These are phyloP conservation scores for Bos javanicus DNA, from an alignment of 2,113 vertebrate species.

Conservation along the genomic window DNA sequence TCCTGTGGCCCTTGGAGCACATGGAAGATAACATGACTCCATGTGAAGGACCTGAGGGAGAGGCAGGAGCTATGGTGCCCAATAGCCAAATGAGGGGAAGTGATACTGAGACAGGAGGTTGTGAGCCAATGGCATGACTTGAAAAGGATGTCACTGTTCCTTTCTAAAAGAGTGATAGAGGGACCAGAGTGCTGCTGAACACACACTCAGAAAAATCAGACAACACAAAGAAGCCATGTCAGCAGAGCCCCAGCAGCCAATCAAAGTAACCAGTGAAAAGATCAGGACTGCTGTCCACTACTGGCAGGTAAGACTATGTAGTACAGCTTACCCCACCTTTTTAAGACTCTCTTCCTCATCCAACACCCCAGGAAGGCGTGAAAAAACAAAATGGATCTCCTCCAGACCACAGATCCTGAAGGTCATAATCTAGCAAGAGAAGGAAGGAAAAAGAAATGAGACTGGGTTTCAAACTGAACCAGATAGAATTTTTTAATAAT, in stretches of 20 bases:
- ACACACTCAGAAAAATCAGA: background rate
- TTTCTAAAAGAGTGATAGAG: background rate
- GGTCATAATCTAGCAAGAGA: background rate
- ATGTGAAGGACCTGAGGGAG: background rate
- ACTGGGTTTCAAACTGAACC: background rate
- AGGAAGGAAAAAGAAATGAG: background rate
- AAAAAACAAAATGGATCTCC: background rate
- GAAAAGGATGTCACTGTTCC: background rate
- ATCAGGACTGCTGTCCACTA: background rate
- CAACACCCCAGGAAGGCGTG: accelerated
- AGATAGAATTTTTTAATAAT: background rate
- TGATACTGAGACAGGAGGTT: background rate
- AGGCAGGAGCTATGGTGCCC: background rate
- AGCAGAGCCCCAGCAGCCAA: background rate
- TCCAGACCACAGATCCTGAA: background rate
- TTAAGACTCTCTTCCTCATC: too few relatives aligned
- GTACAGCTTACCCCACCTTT: background rate
- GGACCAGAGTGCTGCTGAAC: background rate
- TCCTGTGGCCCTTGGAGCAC: background rate
- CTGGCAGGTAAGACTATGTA: too few relatives aligned
- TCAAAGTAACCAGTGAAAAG: background rate
- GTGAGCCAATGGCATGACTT: background rate
- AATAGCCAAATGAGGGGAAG: background rate
- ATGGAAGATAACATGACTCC: background rate
- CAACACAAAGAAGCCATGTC: background rate